A percentile compares a stretch with the other conserved stretches of the same genome.
Evolutionary conservation across 2,888 invertebrate species (phyloP).

Genomic region (Taenaris catops): DNA sequence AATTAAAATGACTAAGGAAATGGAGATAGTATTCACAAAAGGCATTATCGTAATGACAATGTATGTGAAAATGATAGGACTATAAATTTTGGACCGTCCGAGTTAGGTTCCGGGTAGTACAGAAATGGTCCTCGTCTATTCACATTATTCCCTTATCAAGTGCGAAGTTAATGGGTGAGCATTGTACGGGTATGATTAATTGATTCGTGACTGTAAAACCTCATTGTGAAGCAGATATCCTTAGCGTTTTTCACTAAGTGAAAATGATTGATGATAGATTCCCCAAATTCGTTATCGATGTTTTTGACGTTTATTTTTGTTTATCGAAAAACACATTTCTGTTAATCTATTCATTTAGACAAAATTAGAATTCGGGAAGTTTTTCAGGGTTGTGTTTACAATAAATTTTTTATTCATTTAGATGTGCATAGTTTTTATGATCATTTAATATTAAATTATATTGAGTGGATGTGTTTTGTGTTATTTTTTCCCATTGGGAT

Average conservation of each 20-base stretch:
- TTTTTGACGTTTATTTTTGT: slow-evolving; percentile 4
- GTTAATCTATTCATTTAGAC: too few relatives aligned
- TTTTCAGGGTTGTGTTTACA: too few relatives aligned
- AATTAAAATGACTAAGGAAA: too few relatives aligned
- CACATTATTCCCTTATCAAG: slow-evolving; percentile 76
- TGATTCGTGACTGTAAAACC: slow-evolving; percentile 61
- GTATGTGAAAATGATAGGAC: slow-evolving; percentile 58
- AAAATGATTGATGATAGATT: slow-evolving; percentile 27
- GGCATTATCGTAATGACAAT: slow-evolving; percentile 38
- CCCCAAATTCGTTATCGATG: slow-evolving; percentile 7
- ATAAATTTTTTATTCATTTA: too few relatives aligned
- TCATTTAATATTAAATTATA: too few relatives aligned
- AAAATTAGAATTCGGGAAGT: too few relatives aligned
- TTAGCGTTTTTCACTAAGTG: slow-evolving; percentile 55
- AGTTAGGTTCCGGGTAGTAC: slow-evolving; percentile 34
- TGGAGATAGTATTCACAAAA: slow-evolving; percentile 11
- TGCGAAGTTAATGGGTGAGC: slow-evolving; percentile 75
- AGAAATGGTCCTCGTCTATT: slow-evolving; percentile 55
- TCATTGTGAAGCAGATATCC: slow-evolving; percentile 74
- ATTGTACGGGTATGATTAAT: slow-evolving; percentile 76
- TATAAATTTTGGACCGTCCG: slow-evolving; percentile 55
- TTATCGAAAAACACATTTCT: neutral
- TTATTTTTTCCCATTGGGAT: too few relatives aligned
- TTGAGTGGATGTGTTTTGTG: too few relatives aligned
- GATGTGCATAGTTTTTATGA: too few relatives aligned